phyloP scores from a whole-genome alignment of 1,140 invertebrate genomes.

The Polypedilum vanderplanki region DNA sequence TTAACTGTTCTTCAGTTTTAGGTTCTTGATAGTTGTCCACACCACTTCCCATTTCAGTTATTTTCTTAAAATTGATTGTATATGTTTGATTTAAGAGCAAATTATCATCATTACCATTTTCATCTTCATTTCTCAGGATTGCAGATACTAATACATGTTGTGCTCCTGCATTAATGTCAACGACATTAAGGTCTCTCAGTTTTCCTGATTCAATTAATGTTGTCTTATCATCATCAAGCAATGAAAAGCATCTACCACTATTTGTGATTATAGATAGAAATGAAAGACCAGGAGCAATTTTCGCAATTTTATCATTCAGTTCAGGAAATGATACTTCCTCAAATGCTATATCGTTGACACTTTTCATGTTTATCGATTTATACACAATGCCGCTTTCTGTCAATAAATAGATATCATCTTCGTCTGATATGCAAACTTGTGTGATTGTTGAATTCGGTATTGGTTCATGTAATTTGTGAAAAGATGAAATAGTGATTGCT shows the following conservation, averaged over 20 bases:
- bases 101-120: neutral
- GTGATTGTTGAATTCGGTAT: conserved; percentile 40
- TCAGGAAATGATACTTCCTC: conserved; percentile 43
- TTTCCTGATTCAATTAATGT: conserved; percentile 44
- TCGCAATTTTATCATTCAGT: conserved; percentile 42
- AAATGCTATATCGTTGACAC: conserved; percentile 41
- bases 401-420: conserved; percentile 42
- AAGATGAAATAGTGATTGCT: conserved; percentile 40
- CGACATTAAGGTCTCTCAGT: conserved; percentile 40
- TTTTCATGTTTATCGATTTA: conserved; percentile 40
- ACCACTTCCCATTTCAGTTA: conserved; percentile 17
- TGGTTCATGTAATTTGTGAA: conserved; percentile 42
- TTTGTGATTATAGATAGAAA: conserved; percentile 43
- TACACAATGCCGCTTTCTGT: conserved; percentile 42
- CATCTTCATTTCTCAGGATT: neutral
- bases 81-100: neutral
- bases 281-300: conserved; percentile 41
- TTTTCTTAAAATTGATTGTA: conserved; percentile 5
- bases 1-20: neutral
- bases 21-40: conserved; percentile 4
- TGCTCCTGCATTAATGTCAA: conserved; percentile 42
- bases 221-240: conserved; percentile 37
- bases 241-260: conserved; percentile 35
- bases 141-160: conserved; percentile 38
- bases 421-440: conserved; percentile 42